Conservation (phyloP, 2,888 invertebrate genomes). For the Campopleginae sp. region DNA sequence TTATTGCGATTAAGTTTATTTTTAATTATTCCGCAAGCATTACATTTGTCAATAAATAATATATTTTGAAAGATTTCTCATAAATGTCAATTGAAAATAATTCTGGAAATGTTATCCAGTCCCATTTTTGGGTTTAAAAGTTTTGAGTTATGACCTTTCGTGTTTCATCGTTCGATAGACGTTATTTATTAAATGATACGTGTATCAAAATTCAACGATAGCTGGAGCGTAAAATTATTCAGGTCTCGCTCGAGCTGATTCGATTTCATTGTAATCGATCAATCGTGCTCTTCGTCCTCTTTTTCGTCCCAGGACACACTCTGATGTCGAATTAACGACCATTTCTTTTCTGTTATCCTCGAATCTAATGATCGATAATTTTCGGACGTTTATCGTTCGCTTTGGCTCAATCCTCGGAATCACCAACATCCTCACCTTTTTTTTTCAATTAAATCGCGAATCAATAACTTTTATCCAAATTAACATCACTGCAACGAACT, state of each 20-base stretch:
- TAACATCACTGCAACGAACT: background rate
- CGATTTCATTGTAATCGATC: conserved; percentile 69
- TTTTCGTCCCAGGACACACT: conserved; percentile 29
- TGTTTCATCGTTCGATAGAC: background rate
- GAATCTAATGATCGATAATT: conserved; percentile 50
- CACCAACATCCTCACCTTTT: conserved; percentile 21
- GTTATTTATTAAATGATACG: conserved; percentile 46
- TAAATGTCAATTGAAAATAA: background rate
- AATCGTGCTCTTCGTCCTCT: conserved; percentile 44
- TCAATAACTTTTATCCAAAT: background rate
- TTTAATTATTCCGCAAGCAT: no score
- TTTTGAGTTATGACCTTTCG: conserved; percentile 4
- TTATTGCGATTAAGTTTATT: background rate
- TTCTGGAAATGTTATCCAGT: background rate
- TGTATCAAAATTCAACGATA: conserved; percentile 56
- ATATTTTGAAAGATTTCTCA: background rate
- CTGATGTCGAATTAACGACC: conserved; percentile 50
- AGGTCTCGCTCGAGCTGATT: conserved; percentile 67
- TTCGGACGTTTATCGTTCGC: conserved; percentile 2
- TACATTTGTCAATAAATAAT: background rate
- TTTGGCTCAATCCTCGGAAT: background rate
- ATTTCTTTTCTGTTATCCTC: conserved; percentile 53
- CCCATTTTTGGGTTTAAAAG: background rate
- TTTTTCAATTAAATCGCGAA: background rate
- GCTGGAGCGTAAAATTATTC: conserved; percentile 72